Conservation (phyloP, 2,797 vertebrate genomes). For the Rhodeus uyekii region DNA sequence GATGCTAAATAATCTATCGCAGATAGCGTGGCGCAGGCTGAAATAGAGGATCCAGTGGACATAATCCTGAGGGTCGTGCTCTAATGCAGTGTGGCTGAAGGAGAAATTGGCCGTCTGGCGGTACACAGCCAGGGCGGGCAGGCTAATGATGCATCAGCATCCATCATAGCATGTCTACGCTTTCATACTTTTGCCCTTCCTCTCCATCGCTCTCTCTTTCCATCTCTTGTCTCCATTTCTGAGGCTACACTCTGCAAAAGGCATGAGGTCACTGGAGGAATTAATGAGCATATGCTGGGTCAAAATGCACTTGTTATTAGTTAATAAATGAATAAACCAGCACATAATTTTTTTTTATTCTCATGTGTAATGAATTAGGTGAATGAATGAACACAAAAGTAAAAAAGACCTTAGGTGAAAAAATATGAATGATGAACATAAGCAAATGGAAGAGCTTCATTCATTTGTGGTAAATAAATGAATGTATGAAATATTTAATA, state of each 20-base stretch:
- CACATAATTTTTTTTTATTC: background rate
- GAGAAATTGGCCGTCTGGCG: conserved; percentile 58
- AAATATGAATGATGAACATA: background rate
- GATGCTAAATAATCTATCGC: conserved; percentile 64
- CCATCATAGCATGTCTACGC: conserved; percentile 46
- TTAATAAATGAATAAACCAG: conserved; percentile 5
- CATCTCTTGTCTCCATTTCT: conserved; percentile 16
- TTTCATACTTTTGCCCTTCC: conserved; percentile 46
- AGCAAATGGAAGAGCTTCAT: background rate
- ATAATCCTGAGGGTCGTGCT: conserved; percentile 55
- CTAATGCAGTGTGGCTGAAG: conserved; percentile 58
- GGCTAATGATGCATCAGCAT: conserved; percentile 48
- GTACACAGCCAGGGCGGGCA: conserved; percentile 48
- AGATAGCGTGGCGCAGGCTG: conserved; percentile 58
- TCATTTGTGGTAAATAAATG: background rate
- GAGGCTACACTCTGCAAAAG: conserved; percentile 13
- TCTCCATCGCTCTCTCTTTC: conserved; percentile 7
- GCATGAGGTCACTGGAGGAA: conserved; percentile 27
- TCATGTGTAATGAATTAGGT: background rate
- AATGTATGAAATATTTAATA: no score
- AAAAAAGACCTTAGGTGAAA: background rate
- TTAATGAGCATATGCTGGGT: conserved; percentile 11
- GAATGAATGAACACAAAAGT: background rate
- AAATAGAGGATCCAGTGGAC: conserved; percentile 62
- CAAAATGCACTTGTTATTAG: conserved; percentile 14